These are phyloP conservation scores for Halichoerus grypus DNA, from an alignment of 2,113 vertebrate species.

Conservation along the genomic window DNA sequence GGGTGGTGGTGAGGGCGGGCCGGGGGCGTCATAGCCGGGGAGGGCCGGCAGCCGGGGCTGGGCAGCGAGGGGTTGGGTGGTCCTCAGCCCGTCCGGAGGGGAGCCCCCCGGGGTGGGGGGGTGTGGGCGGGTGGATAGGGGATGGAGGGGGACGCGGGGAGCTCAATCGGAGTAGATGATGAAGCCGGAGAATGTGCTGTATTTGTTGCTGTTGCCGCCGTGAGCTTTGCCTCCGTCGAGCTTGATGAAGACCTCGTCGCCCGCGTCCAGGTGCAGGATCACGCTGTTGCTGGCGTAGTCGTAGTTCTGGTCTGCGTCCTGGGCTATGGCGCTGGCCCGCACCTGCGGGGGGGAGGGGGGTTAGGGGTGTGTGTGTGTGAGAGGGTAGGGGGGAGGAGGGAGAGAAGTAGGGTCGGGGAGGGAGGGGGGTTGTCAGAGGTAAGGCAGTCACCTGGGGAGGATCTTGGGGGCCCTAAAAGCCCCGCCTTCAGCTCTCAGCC, in stretches of 20 bases:
- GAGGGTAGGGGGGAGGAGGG: background rate
- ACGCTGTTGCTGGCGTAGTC: constrained; percentile 99
- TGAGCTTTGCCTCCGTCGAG: constrained; percentile 98
- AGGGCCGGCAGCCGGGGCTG: background rate
- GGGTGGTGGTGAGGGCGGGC: background rate
- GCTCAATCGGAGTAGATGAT: constrained; percentile 98
- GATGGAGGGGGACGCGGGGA: background rate
- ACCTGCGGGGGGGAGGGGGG: constrained; percentile 87
- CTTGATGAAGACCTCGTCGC: constrained; percentile 98
- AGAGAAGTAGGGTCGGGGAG: background rate
- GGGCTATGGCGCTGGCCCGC: constrained; percentile 97
- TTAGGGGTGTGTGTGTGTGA: too few relatives aligned
- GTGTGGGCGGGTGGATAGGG: background rate
- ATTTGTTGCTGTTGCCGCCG: constrained; percentile 99
- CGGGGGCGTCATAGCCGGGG: background rate
- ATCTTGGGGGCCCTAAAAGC: background rate
- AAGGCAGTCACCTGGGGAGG: background rate
- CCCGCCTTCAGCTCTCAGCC: background rate
- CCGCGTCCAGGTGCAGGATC: constrained; percentile 97
- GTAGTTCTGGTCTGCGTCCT: constrained; percentile 99
- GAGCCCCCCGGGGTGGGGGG: background rate
- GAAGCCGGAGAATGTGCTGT: constrained; percentile 99
- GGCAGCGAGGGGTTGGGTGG: background rate
- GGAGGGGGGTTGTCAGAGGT: background rate
- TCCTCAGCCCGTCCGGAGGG: background rate